Conservation (phyloP, 2,113 vertebrate genomes). For the Megaceryle torquata region DNA sequence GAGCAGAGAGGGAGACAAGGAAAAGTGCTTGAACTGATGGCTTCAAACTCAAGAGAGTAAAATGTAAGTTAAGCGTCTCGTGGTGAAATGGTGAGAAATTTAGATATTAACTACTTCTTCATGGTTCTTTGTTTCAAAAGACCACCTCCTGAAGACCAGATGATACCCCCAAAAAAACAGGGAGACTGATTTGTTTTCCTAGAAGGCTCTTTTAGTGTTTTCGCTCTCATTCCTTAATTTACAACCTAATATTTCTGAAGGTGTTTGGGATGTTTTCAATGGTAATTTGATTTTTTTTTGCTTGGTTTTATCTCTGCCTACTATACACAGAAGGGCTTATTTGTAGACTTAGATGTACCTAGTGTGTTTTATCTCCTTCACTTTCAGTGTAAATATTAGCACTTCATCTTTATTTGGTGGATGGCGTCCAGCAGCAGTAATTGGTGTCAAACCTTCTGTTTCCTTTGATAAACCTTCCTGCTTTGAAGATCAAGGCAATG, state of each 20-base stretch:
- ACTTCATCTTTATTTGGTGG: slow-evolving; percentile 18
- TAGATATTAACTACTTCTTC: not conserved
- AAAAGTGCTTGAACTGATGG: not conserved
- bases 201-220: not conserved
- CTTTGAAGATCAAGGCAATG: slow-evolving; percentile 65
- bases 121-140: not conserved
- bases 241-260: not conserved
- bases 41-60: not conserved
- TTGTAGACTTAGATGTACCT: not conserved
- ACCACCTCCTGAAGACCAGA: not conserved
- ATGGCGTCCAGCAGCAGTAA: slow-evolving; percentile 46
- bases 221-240: not conserved
- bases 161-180: not conserved
- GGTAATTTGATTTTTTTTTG: not conserved
- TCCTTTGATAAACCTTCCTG: slow-evolving; percentile 41
- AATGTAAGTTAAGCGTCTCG: not conserved
- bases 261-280: not conserved
- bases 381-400: slow-evolving; percentile 50
- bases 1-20: not conserved
- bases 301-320: slow-evolving; percentile 2
- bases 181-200: not conserved
- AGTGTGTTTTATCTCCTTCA: slow-evolving; percentile 24
- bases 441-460: slow-evolving; percentile 57
- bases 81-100: not conserved
- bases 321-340: not conserved